Base-by-base conservation (phyloP, 2,888 invertebrate genomes). In the Cryptosula pallasiana region DNA sequence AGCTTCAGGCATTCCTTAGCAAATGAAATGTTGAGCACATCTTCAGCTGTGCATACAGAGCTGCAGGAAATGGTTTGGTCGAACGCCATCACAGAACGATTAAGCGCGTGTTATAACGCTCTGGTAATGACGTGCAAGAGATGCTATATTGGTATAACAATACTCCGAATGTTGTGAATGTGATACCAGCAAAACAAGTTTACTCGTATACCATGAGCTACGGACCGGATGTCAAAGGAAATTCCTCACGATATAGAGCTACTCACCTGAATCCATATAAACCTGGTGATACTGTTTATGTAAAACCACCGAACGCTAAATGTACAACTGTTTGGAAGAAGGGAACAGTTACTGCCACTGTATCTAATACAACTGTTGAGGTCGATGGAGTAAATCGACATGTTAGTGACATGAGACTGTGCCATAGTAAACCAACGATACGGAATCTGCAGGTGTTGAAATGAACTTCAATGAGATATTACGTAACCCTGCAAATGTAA, bases 61-160 rank as follows among this genome's bases (percentile, higher is more conserved):
- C 57, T 25, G 13, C 57, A 16, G 57, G 57, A 57, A 57, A 57
- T 25, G 57, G 57, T 13, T 16, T 57, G 5, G 25, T 57, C 13
- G 20, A 57, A 57, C 13, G 57, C 5, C 5, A 57, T 25, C 57
- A 57, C 25, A 5, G 57, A 23, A 57, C 25, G 5, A 57, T 57
- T 16, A 57, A 57, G n/a, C 57, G 13, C n/a, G n/a, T 57, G 57
- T 25, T 57, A 23, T 9, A 9, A 13, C 13, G 25, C 20, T 13
- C 25, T 57, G 57, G 25, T 25, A 23, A 25, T 16, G n/a, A 23
- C 25, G 57, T 57, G 5, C 23, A 57, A 9, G 57, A 57, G 25
- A 57, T 57, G 57, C 57, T 25, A 23, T 57, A 57, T 57, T 57
- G 57, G 57, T 57, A 57, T 25, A 57, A 57, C 25, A 9, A 57